A percentile compares a stretch with the other conserved stretches of the same genome.
Evolutionary conservation across 2,113 vertebrate species (phyloP).

Genomic region (Petroica traversi): DNA sequence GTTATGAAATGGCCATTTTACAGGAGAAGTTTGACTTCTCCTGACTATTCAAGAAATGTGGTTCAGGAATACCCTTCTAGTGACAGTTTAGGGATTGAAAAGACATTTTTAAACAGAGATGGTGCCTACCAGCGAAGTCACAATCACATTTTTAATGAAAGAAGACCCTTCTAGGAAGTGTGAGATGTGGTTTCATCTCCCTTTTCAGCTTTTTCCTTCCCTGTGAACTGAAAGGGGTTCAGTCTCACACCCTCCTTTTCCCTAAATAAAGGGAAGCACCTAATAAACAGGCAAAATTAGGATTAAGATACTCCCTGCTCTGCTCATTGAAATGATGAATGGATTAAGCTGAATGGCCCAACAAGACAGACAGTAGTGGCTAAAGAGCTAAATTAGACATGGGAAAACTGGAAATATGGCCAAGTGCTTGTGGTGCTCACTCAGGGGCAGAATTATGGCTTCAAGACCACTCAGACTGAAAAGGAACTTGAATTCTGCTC

Average conservation of each 20-base stretch:
- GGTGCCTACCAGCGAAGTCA: not conserved
- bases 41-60: not conserved
- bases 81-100: not conserved
- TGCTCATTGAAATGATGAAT: not conserved
- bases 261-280: not conserved
- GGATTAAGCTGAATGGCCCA: not conserved
- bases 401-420: not conserved
- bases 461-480: not conserved
- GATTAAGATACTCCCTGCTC: not conserved
- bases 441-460: not conserved
- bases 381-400: not conserved
- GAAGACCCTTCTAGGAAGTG: not conserved
- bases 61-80: not conserved
- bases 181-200: not conserved
- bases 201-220: not conserved
- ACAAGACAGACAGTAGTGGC: not conserved
- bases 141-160: not conserved
- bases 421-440: not conserved
- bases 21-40: not conserved
- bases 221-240: not conserved
- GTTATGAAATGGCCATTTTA: not conserved
- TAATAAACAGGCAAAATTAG: not conserved
- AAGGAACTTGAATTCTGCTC: not conserved
- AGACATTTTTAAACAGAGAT: not conserved
- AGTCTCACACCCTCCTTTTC: not conserved